Evolutionary conservation across 23 tunicate genomes (phyloP).

Genomic region (Ascidia mentula): DNA sequence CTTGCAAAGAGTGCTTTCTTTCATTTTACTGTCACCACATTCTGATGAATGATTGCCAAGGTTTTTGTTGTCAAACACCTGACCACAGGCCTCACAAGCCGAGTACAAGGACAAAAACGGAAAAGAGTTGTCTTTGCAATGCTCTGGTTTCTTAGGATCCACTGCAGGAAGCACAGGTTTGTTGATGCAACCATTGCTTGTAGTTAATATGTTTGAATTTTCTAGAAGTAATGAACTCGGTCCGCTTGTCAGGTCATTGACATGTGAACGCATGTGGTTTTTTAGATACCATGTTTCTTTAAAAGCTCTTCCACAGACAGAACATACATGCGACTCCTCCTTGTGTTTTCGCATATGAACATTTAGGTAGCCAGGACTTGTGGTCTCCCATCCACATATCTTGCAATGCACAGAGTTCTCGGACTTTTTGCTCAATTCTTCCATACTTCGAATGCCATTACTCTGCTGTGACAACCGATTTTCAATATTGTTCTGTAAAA

Average conservation of each 20-base stretch:
- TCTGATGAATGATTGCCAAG: conserved; percentile 4
- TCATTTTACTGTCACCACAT: not conserved
- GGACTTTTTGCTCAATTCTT: not conserved
- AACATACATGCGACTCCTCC: conserved; percentile 56
- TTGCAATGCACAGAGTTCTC: conserved; percentile 20
- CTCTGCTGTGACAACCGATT: not conserved
- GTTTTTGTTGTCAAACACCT: conserved; percentile 10
- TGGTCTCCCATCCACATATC: conserved; percentile 64
- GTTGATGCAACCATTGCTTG: not conserved
- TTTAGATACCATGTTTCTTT: conserved; percentile 72
- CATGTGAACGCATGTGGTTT: conserved; percentile 65
- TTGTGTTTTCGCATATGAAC: conserved; percentile 74
- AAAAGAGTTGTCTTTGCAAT: not conserved
- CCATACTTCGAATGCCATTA: not conserved
- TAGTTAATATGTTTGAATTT: not conserved
- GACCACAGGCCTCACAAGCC: conserved; percentile 18
- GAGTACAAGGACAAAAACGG: not conserved
- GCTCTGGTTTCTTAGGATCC: not conserved
- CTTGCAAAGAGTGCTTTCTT: conserved; percentile 5
- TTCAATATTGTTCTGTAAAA: conserved; percentile 3
- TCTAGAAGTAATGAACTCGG: not conserved
- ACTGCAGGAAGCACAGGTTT: not conserved
- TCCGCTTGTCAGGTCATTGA: conserved; percentile 20
- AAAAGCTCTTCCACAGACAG: conserved; percentile 52
- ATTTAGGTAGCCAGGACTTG: conserved; percentile 61